These are phyloP conservation scores for Chamaea fasciata DNA, from an alignment of 2,113 vertebrate genomes.

Conservation along the genomic window DNA sequence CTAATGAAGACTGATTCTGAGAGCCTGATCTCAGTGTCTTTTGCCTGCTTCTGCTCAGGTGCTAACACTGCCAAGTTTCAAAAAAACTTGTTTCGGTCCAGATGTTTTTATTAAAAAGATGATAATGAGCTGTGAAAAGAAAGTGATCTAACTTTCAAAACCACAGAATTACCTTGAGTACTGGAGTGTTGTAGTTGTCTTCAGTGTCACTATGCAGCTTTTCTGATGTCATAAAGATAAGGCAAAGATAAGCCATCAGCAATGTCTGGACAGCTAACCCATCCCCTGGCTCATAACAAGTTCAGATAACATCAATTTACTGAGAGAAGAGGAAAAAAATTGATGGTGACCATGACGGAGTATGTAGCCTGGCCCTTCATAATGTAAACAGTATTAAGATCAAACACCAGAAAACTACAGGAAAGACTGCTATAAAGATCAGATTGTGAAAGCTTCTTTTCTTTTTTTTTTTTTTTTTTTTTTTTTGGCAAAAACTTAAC, in stretches of 20 bases:
- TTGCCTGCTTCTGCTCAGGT: not conserved
- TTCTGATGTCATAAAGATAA: not conserved
- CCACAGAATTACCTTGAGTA: not conserved
- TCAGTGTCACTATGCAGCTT: not conserved
- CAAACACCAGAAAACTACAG: not conserved
- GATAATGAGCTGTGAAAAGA: not conserved
- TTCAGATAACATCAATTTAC: not conserved
- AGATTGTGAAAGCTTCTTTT: not conserved
- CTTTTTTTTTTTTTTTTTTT: not conserved
- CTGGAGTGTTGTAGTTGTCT: not conserved
- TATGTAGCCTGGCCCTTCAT: not conserved
- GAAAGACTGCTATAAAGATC: not conserved
- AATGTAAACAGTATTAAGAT: not conserved
- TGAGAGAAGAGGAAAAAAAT: not conserved
- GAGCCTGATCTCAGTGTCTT: not conserved
- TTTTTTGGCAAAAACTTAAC: not conserved
- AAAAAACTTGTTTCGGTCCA: fast-evolving
- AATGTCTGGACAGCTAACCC: not conserved
- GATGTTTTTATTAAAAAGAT: not conserved
- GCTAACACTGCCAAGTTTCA: not conserved
- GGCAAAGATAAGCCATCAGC: not conserved
- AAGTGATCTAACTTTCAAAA: not conserved
- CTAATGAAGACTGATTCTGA: not conserved
- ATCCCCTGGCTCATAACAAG: not conserved
- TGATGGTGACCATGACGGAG: fast-evolving